A percentile compares a stretch with the other conserved stretches of the same genome.
Evolutionary conservation across 2,113 vertebrate genomes (phyloP).

Genomic region (Strix aluco): DNA sequence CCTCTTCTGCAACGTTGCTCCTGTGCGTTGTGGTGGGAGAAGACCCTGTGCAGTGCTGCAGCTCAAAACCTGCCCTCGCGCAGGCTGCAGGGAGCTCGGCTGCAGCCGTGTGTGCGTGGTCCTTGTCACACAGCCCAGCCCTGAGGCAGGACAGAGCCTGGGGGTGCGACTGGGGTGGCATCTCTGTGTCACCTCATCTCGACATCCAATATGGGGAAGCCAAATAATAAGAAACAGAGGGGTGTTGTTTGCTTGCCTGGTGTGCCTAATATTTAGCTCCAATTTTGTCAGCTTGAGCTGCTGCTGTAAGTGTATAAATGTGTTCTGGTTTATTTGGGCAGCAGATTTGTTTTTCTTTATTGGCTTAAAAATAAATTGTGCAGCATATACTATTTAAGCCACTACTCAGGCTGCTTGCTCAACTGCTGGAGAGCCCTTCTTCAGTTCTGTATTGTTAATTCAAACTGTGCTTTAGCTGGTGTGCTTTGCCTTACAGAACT

Average conservation of each 20-base stretch:
- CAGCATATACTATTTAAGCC: neutral
- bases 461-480: neutral
- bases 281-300: neutral
- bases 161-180: neutral
- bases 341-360: neutral
- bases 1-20: neutral
- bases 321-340: neutral
- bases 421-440: neutral
- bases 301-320: neutral
- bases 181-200: neutral
- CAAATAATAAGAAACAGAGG: neutral
- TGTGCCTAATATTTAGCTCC: neutral
- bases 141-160: neutral
- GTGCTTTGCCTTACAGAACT: neutral
- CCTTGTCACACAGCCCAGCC: neutral
- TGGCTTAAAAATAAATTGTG: neutral
- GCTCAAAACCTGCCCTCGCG: neutral
- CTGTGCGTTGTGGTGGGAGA: fast-evolving
- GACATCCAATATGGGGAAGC: fast-evolving
- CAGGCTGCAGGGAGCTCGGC: too few species aligned
- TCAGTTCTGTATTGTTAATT: neutral
- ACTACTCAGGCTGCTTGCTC: neutral
- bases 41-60: neutral
- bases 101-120: fast-evolving
- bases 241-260: neutral